Evolutionary conservation across 2,113 vertebrate genomes (phyloP).

Genomic region (Chitala chitala): DNA sequence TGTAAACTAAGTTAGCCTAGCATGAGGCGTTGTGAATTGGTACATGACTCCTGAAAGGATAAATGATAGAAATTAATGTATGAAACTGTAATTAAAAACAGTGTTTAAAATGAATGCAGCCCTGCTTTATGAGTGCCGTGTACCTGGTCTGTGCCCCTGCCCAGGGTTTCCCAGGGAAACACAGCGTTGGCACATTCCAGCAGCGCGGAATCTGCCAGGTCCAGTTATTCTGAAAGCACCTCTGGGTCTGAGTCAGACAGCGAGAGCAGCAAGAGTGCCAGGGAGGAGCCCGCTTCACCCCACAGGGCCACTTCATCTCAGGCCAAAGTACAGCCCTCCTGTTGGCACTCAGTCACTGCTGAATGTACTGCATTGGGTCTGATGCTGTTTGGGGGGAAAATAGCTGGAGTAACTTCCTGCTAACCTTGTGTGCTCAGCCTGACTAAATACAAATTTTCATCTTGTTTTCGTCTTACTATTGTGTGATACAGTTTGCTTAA

Average conservation of each 20-base stretch:
- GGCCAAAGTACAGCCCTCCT: slow-evolving; percentile 39
- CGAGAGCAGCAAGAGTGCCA: slow-evolving; percentile 70
- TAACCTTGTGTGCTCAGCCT: too few relatives aligned
- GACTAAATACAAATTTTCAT: too few relatives aligned
- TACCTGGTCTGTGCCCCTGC: not conserved
- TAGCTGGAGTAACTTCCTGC: too few relatives aligned
- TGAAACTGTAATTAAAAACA: not conserved
- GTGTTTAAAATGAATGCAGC: not conserved
- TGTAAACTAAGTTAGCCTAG: too few relatives aligned
- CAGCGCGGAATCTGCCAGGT: slow-evolving; percentile 69
- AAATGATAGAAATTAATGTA: too few relatives aligned
- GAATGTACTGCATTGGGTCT: too few relatives aligned
- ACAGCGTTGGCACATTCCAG: slow-evolving; percentile 72
- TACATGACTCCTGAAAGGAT: not conserved
- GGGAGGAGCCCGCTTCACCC: slow-evolving; percentile 48
- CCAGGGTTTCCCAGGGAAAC: slow-evolving; percentile 58
- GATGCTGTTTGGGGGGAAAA: too few relatives aligned
- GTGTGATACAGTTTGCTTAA: too few relatives aligned
- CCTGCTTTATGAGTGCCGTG: too few relatives aligned
- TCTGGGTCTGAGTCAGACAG: slow-evolving; percentile 75
- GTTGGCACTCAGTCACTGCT: not conserved
- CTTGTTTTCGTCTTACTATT: too few relatives aligned
- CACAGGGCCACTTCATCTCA: slow-evolving; percentile 40
- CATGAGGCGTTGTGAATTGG: not conserved
- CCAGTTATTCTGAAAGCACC: slow-evolving; percentile 83